Evolutionary conservation across 2,113 vertebrate species (phyloP).

Genomic region (Ailuropoda melanoleuca): DNA sequence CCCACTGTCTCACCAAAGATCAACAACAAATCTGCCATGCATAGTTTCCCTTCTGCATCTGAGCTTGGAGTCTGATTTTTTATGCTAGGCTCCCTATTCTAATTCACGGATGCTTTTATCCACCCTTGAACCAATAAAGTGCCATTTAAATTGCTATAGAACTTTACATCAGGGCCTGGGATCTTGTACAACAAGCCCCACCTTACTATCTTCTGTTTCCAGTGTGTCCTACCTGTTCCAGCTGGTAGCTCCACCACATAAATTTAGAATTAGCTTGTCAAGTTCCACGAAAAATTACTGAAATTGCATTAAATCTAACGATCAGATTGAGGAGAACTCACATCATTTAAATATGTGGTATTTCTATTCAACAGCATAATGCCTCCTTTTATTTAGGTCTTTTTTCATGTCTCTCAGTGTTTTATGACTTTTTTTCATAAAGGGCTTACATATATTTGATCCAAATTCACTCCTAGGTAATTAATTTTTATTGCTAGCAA

Average conservation of each 20-base stretch:
- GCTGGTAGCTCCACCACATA: background rate
- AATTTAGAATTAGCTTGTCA: background rate
- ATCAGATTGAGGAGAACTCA: background rate
- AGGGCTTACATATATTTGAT: background rate
- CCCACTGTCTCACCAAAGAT: background rate
- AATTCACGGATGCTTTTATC: background rate
- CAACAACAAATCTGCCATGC: background rate
- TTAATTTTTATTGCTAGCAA: background rate
- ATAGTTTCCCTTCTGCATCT: background rate
- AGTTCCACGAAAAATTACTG: background rate
- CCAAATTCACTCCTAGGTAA: background rate
- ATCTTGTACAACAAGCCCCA: background rate
- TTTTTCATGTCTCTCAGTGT: background rate
- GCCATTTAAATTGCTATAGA: background rate
- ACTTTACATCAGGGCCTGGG: background rate
- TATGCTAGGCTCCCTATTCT: background rate
- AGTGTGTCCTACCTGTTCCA: background rate
- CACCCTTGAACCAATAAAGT: background rate
- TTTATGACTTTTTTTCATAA: background rate
- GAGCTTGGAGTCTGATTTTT: background rate
- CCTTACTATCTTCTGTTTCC: background rate
- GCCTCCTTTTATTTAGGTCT: background rate
- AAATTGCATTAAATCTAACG: background rate
- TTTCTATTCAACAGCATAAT: background rate
- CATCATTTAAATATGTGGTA: background rate